Evolutionary conservation across 2,113 vertebrate species (phyloP).

Genomic region (Polypterus bichir): DNA sequence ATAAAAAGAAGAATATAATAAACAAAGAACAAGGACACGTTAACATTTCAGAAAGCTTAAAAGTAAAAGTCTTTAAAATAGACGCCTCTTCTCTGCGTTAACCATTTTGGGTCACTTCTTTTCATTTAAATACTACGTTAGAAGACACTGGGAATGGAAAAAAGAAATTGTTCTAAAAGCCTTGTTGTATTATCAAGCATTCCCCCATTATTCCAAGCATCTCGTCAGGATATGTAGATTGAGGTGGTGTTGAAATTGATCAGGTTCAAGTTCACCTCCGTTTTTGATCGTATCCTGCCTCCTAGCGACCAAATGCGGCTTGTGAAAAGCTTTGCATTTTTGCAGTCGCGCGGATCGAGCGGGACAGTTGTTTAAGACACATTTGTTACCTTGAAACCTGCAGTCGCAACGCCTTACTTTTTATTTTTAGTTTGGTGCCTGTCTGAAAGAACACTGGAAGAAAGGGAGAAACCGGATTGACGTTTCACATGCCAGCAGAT

Average conservation of each 20-base stretch:
- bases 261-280: conserved; percentile 71
- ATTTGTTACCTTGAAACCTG: too few relatives aligned
- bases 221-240: conserved; percentile 43
- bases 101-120: conserved; percentile 7
- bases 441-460: too few relatives aligned
- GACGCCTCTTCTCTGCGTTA: neutral
- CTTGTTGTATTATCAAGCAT: conserved; percentile 20
- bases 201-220: conserved; percentile 40
- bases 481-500: too few relatives aligned
- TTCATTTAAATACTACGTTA: conserved; percentile 8
- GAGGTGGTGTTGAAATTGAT: conserved; percentile 54
- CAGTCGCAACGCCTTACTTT: too few relatives aligned
- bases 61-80: too few relatives aligned
- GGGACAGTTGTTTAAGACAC: too few relatives aligned
- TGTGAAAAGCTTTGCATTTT: conserved; percentile 14
- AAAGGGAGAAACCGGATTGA: too few relatives aligned
- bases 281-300: conserved; percentile 86
- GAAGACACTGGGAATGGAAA: conserved; percentile 6
- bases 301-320: conserved; percentile 63
- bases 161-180: conserved; percentile 10
- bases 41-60: too few relatives aligned
- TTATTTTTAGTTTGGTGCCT: too few relatives aligned
- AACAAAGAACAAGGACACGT: too few relatives aligned
- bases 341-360: too few relatives aligned
- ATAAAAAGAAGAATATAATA: too few relatives aligned